phyloP scores from a whole-genome alignment of 2,113 vertebrate species.

The Sisor rabdophorus region DNA sequence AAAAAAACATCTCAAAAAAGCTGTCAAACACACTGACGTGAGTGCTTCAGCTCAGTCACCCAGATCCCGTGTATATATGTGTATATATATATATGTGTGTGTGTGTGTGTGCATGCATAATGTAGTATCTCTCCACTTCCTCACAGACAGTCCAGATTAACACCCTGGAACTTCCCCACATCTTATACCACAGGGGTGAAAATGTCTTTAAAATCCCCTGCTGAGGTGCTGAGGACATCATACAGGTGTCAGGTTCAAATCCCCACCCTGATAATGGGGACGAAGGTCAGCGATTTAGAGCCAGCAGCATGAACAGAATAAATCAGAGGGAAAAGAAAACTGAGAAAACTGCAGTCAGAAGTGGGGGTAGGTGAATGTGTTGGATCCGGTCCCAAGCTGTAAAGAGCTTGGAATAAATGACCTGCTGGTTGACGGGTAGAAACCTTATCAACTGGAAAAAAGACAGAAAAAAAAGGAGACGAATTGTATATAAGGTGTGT shows the following conservation, averaged over 20 bases:
- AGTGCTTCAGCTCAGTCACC: slow-evolving; percentile 19
- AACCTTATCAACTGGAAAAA: neutral
- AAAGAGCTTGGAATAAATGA: slow-evolving; percentile 28
- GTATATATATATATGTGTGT: slow-evolving; percentile 20
- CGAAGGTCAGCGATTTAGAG: neutral
- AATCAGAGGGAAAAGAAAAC: slow-evolving; percentile 14
- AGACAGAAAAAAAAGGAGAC: too few relatives aligned
- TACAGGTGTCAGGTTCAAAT: neutral
- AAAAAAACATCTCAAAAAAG: slow-evolving; percentile 23
- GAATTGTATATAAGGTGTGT: too few relatives aligned
- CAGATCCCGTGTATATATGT: slow-evolving; percentile 14
- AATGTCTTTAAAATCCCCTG: too few relatives aligned
- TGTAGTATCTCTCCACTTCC: neutral
- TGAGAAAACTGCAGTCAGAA: slow-evolving; percentile 21
- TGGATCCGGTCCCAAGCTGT: slow-evolving; percentile 25
- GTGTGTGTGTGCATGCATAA: neutral
- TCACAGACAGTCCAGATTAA: neutral
- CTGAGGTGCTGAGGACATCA: neutral
- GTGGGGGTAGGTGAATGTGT: neutral
- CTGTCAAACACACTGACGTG: slow-evolving; percentile 29
- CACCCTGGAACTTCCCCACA: neutral
- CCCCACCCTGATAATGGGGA: neutral
- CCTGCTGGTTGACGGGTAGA: neutral
- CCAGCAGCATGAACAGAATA: neutral
- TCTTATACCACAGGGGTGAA: too few relatives aligned